Evolutionary conservation across 2,888 invertebrate genomes (phyloP).

Genomic region (Drosophila fulvimacula): DNA sequence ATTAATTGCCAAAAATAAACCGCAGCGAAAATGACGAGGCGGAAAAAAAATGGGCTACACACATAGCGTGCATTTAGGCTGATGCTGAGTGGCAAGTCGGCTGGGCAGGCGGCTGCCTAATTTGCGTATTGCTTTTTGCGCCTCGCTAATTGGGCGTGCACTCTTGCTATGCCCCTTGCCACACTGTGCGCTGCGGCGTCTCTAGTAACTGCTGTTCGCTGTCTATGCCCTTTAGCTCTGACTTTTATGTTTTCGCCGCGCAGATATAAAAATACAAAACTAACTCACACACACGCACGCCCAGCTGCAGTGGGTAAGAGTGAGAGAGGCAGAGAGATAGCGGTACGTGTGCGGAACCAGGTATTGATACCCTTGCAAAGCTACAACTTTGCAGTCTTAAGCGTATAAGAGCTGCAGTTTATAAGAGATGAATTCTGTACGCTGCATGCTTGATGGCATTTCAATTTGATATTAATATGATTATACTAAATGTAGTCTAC

Average conservation of each 20-base stretch:
- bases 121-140: conserved; percentile 26
- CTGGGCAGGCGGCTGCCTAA: conserved; percentile 21
- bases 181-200: conserved; percentile 61
- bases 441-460: background rate
- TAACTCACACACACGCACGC: conserved; percentile 31
- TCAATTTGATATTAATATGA: no score
- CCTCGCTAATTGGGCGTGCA: conserved; percentile 49
- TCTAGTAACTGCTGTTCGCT: conserved; percentile 65
- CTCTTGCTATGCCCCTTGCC: conserved; percentile 31
- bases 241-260: conserved; percentile 77
- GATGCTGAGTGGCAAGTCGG: conserved; percentile 51
- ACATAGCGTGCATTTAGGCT: conserved; percentile 22
- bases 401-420: conserved; percentile 11
- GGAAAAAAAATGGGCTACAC: background rate
- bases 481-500: no score
- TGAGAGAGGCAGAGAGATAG: background rate
- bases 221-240: conserved; percentile 74
- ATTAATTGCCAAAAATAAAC: conserved; percentile 11
- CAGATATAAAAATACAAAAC: conserved; percentile 63
- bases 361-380: conserved; percentile 49
- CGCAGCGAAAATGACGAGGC: background rate
- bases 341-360: conserved; percentile 31
- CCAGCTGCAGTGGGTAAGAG: background rate
- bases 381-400: conserved; percentile 27
- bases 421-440: background rate